Evolutionary conservation across 2,797 vertebrate species (phyloP).

Genomic region (Kryptolebias ocellatus): DNA sequence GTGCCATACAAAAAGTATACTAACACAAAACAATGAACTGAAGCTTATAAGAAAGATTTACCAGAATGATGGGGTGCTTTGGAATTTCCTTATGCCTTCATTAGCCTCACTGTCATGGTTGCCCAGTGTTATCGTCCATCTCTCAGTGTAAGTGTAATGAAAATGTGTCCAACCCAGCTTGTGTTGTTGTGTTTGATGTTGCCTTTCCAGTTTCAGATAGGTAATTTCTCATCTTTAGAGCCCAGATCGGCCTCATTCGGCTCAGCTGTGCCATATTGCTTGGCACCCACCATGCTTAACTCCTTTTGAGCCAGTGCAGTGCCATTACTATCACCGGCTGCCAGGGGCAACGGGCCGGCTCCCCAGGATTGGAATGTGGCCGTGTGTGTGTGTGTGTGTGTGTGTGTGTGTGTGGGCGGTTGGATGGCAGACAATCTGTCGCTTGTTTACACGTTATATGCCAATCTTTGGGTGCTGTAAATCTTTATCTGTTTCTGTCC

Average conservation of each 20-base stretch:
- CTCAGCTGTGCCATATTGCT: slow-evolving; percentile 35
- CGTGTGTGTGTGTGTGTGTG: slow-evolving; percentile 37
- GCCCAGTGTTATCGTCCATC: not conserved
- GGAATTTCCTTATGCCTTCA: accelerated
- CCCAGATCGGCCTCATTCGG: slow-evolving; percentile 25
- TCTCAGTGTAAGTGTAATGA: not conserved
- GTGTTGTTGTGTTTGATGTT: slow-evolving; percentile 20
- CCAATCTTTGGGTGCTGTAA: slow-evolving; percentile 66
- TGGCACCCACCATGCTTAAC: slow-evolving; percentile 35
- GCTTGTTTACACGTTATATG: slow-evolving; percentile 74
- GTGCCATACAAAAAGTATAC: too few species aligned
- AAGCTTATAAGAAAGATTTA: slow-evolving; percentile 1
- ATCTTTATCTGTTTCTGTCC: slow-evolving; percentile 61
- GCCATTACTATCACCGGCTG: slow-evolving; percentile 62
- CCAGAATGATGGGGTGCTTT: not conserved
- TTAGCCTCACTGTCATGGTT: not conserved
- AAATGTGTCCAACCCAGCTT: slow-evolving; percentile 8
- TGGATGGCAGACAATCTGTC: slow-evolving; percentile 73
- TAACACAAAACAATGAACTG: too few species aligned
- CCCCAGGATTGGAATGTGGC: slow-evolving; percentile 60
- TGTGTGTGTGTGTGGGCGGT: slow-evolving; percentile 33
- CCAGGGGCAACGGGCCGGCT: slow-evolving; percentile 66
- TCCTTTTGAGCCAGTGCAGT: slow-evolving; percentile 45
- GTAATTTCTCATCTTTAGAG: slow-evolving; percentile 26
- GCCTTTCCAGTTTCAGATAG: slow-evolving; percentile 10